Percentiles rank a stretch among this genome's conserved stretches.
Conservation (phyloP, 1,140 invertebrate genomes). For the Drosophila baimaii region DNA sequence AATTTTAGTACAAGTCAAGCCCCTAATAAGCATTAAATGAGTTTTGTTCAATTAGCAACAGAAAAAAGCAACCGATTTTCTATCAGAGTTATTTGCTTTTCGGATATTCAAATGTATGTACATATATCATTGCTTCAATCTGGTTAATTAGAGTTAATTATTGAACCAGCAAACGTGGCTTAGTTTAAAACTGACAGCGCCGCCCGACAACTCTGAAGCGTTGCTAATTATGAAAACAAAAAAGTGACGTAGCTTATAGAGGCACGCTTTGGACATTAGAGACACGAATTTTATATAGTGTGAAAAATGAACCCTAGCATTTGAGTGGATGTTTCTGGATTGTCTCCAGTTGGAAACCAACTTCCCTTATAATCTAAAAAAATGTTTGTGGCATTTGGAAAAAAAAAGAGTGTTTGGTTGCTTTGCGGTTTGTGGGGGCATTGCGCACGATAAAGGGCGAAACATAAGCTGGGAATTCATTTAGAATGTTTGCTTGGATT, state of each 20-base stretch:
- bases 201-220: conserved; percentile 7
- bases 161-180: conserved; percentile 41
- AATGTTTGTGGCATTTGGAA: conserved; percentile 39
- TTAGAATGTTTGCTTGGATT: conserved; percentile 3
- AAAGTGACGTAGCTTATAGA: conserved; percentile 28
- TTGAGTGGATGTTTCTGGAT: conserved; percentile 28
- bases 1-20: neutral
- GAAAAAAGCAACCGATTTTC: neutral
- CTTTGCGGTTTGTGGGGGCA: conserved; percentile 50
- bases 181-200: conserved; percentile 29
- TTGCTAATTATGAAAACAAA: conserved; percentile 48
- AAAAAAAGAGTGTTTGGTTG: conserved; percentile 25
- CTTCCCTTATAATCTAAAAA: conserved; percentile 20
- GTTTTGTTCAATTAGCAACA: conserved; percentile 26
- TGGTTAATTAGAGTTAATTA: conserved; percentile 25
- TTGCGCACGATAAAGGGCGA: conserved; percentile 46
- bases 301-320: conserved; percentile 2
- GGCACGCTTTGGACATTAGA: conserved; percentile 49
- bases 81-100: neutral
- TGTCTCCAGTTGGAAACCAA: neutral
- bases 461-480: conserved; percentile 27
- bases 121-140: neutral
- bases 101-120: neutral
- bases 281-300: conserved; percentile 13
- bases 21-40: neutral